Base-by-base conservation (phyloP, 2,797 vertebrate genomes). In the Pipistrellus nathusii region DNA sequence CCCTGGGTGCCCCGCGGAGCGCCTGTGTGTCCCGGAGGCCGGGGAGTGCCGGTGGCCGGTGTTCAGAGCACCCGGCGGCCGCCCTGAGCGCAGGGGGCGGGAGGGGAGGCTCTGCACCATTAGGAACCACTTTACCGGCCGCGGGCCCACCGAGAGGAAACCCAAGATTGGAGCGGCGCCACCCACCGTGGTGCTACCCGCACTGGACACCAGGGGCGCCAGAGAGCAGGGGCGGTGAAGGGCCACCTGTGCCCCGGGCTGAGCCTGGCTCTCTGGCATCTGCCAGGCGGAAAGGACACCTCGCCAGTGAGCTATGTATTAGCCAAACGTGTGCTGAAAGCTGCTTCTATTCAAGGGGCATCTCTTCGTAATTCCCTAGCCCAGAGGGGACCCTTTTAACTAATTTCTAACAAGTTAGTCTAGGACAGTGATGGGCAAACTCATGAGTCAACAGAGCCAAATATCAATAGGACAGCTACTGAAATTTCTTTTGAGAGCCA, bases 131-230 rank as follows among this genome's bases (percentile, higher is more conserved):
- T 15, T 32, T 1, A 14, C 44, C 23, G 3, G 13, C 72, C 27
- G n/a, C 38, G 15, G 55, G 64, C 41, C 30, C 17, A 0, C 6
- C 13, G 18, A 64, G 68, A 77, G 76, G 44, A 57, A 14, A 38
- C n/a, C 7, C 3, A 27, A 82, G 41, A 25, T 44, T 27, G 8
- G 51, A 66, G 46, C 25, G 4, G 8, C 7, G n/a, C 69, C 69
- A 3, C 6, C 23, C 38, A 44, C 25, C 10, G 1, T 11, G 0
- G 18, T 35, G 23, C 71, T 1, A 0, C 27, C 71, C 21, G 30
- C 72, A 2, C 64, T 41, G 25, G 66, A 25, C 25, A 1, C 6
- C 6, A 27, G 18, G 41, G 68, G 25, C 18, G 2, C 21, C 6
- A 20, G 35, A 86, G 35, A 1, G 35, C 0, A 1, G 1, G 69